phyloP scores from a whole-genome alignment of 2,113 vertebrate genomes.

The Stigmatopora argus region DNA sequence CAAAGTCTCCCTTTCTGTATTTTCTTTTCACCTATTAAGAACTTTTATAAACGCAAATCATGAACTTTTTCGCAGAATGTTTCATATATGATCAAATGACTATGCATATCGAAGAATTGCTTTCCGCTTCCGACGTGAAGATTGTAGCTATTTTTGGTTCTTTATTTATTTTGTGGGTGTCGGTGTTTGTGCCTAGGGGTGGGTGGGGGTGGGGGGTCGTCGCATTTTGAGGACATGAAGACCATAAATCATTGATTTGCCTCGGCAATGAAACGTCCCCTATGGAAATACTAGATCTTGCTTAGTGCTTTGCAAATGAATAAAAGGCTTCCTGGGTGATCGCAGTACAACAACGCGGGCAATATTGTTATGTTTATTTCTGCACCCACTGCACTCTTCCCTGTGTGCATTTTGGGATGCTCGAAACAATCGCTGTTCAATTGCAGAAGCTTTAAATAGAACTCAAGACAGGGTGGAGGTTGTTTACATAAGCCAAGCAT shows the following conservation, averaged over 20 bases:
- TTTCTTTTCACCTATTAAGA: neutral
- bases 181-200: neutral
- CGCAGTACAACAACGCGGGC: neutral
- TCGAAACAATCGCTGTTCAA: neutral
- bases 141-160: slow-evolving; percentile 15
- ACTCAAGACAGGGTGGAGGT: neutral
- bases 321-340: slow-evolving; percentile 25
- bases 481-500: neutral
- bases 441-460: slow-evolving; percentile 1
- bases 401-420: neutral
- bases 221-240: neutral
- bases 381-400: neutral
- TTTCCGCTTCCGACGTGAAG: neutral
- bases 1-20: neutral
- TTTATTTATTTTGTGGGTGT: neutral
- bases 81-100: neutral
- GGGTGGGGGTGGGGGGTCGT: too few relatives aligned
- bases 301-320: slow-evolving; percentile 18
- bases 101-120: neutral
- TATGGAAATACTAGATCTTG: slow-evolving; percentile 16
- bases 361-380: slow-evolving; percentile 1
- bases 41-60: neutral
- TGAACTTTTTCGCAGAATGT: neutral
- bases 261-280: slow-evolving; percentile 22
- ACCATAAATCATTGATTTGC: slow-evolving; percentile 25